Percentiles rank a stretch among this genome's conserved stretches.
phyloP scores from a whole-genome alignment of 2,888 invertebrate species.

The Drosophila heteroneura region DNA sequence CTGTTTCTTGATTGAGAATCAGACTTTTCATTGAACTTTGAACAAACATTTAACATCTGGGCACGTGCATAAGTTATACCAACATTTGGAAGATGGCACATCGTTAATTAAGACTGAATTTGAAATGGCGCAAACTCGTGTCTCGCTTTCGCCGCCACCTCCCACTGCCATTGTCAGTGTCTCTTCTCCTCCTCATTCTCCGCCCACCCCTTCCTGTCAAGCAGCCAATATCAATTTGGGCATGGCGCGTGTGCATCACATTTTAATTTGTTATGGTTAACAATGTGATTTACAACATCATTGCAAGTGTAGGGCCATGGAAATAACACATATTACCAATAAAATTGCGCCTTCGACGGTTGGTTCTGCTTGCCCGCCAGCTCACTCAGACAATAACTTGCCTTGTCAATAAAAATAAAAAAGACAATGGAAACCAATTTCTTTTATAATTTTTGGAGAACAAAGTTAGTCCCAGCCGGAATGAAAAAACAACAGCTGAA shows the following conservation, averaged over 20 bases:
- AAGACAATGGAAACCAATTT: conserved; percentile 63
- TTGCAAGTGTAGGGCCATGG: conserved; percentile 14
- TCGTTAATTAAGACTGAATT: conserved; percentile 13
- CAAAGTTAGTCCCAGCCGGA: conserved; percentile 24
- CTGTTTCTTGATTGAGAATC: background rate
- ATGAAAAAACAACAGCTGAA: conserved; percentile 8
- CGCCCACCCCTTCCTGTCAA: no score
- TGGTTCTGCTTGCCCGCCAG: conserved; percentile 15
- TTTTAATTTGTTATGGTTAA: conserved; percentile 65
- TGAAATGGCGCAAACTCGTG: background rate
- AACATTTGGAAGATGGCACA: conserved; percentile 1
- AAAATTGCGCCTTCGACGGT: conserved; percentile 41
- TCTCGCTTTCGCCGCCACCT: no score
- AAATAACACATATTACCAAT: conserved; percentile 35
- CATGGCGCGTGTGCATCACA: conserved; percentile 23
- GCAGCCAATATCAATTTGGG: conserved; percentile 7
- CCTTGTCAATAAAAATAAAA: conserved; percentile 39
- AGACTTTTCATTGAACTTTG: background rate
- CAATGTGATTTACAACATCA: conserved; percentile 45
- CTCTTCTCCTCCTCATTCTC: background rate
- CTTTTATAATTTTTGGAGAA: conserved; percentile 54
- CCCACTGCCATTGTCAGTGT: background rate
- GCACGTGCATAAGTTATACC: background rate
- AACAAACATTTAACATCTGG: background rate
- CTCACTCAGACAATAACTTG: conserved; percentile 8